Evolutionary conservation across 2,888 invertebrate genomes (phyloP).

Genomic region (Volucella bombylans): DNA sequence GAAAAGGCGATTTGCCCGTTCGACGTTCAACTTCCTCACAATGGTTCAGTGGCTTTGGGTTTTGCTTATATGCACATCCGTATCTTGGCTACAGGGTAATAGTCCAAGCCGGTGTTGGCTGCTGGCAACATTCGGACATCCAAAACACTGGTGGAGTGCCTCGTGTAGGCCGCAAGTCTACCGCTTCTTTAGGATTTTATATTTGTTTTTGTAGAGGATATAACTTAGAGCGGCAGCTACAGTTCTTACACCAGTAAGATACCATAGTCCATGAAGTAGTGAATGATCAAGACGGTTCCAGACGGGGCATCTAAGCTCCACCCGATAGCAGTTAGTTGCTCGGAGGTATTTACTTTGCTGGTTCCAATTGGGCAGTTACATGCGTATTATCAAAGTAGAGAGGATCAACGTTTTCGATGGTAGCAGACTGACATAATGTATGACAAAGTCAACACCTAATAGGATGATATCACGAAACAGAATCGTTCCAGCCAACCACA

Average conservation of each 20-base stretch:
- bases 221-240: constrained; percentile 93
- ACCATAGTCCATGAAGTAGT: constrained; percentile 90
- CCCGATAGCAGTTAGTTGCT: constrained; percentile 93
- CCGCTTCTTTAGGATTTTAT: constrained; percentile 87
- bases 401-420: constrained; percentile 93
- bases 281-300: constrained; percentile 92
- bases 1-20: too few relatives aligned
- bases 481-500: constrained; percentile 90
- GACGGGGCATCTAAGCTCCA: constrained; percentile 94
- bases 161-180: too few relatives aligned
- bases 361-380: constrained; percentile 95
- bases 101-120: too few relatives aligned
- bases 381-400: constrained; percentile 96
- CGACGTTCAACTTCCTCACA: too few relatives aligned
- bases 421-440: constrained; percentile 94
- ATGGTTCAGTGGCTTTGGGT: too few relatives aligned
- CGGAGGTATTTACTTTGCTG: constrained; percentile 98
- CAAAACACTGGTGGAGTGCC: too few relatives aligned
- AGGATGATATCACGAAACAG: constrained; percentile 91
- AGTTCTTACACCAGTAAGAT: constrained; percentile 93
- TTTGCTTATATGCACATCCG: too few relatives aligned
- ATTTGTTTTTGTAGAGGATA: constrained; percentile 91
- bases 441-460: constrained; percentile 92
- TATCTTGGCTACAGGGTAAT: too few relatives aligned
- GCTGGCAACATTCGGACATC: too few relatives aligned